Evolutionary conservation across 2,113 vertebrate species (phyloP).

Genomic region (Caranx melampygus): DNA sequence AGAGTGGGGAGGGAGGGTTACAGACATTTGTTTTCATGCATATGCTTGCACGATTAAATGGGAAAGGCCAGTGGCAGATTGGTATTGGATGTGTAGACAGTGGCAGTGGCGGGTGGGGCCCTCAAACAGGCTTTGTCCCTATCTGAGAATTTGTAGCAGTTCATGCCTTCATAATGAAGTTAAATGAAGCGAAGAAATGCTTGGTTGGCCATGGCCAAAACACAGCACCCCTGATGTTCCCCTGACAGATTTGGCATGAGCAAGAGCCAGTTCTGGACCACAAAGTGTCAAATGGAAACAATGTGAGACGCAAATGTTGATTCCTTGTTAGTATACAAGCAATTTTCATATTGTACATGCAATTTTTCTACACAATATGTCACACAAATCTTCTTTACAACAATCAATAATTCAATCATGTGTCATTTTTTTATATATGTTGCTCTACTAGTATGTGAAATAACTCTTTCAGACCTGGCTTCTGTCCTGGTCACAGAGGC

Average conservation of each 20-base stretch:
- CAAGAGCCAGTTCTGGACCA: slow-evolving; percentile 23
- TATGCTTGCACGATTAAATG: slow-evolving; percentile 72
- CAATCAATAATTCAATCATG: not conserved
- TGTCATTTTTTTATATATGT: not conserved
- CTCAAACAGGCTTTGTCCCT: slow-evolving; percentile 78
- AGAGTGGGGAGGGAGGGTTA: slow-evolving; percentile 32
- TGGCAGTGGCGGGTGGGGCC: slow-evolving; percentile 58
- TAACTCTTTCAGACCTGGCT: slow-evolving; percentile 5
- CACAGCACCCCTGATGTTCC: slow-evolving; percentile 72
- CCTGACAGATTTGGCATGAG: slow-evolving; percentile 52
- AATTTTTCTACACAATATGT: not conserved
- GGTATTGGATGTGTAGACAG: slow-evolving; percentile 59
- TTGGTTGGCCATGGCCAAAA: slow-evolving; percentile 70
- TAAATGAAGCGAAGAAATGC: slow-evolving; percentile 86
- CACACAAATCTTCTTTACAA: slow-evolving; percentile 3
- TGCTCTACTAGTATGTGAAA: not conserved
- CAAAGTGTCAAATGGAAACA: slow-evolving; percentile 37
- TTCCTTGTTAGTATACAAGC: slow-evolving; percentile 17
- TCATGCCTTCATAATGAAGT: slow-evolving; percentile 87
- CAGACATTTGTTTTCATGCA: slow-evolving; percentile 78
- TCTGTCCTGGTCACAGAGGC: slow-evolving; percentile 34
- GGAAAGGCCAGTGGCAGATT: slow-evolving; percentile 59
- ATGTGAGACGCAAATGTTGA: slow-evolving; percentile 16
- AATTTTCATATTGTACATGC: not conserved
- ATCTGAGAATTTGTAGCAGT: slow-evolving; percentile 87